phyloP scores from a whole-genome alignment of 2,113 vertebrate species.

The Lycaon pictus region DNA sequence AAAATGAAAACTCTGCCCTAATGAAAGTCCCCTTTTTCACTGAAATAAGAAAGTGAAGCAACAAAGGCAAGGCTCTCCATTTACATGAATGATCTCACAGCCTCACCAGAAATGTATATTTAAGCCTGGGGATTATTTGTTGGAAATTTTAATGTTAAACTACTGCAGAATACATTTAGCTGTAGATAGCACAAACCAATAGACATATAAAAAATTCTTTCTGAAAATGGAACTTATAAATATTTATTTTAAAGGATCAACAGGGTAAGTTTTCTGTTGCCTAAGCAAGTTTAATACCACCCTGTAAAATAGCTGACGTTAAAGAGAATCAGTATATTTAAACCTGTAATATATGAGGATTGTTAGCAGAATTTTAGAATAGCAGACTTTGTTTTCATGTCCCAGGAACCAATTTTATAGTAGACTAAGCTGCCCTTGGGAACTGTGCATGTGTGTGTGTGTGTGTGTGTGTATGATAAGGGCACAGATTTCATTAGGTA shows the following conservation, averaged over 20 bases:
- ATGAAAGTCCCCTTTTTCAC: conserved; percentile 70
- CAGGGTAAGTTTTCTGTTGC: conserved; percentile 69
- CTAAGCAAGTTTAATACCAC: conserved; percentile 73
- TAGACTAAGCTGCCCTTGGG: background rate
- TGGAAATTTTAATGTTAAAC: conserved; percentile 73
- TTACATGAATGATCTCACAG: conserved; percentile 81
- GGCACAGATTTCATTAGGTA: background rate
- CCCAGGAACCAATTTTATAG: conserved; percentile 50
- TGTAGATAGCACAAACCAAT: conserved; percentile 79
- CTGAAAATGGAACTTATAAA: conserved; percentile 85
- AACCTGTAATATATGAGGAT: conserved; percentile 46
- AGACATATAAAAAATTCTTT: conserved; percentile 72
- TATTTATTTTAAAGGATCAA: conserved; percentile 86
- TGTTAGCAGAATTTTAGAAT: conserved; percentile 63
- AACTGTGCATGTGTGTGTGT: background rate
- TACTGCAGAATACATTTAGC: conserved; percentile 72
- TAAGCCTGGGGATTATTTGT: conserved; percentile 73
- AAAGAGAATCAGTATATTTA: conserved; percentile 62
- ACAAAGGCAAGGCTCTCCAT: conserved; percentile 74
- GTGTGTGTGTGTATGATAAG: background rate
- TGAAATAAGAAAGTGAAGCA: conserved; percentile 58
- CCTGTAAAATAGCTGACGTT: conserved; percentile 52
- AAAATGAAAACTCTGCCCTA: conserved; percentile 79
- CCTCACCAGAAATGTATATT: conserved; percentile 69
- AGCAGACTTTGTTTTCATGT: conserved; percentile 53